Base-by-base conservation (phyloP, 2,113 vertebrate genomes). In the Carassius carassius region DNA sequence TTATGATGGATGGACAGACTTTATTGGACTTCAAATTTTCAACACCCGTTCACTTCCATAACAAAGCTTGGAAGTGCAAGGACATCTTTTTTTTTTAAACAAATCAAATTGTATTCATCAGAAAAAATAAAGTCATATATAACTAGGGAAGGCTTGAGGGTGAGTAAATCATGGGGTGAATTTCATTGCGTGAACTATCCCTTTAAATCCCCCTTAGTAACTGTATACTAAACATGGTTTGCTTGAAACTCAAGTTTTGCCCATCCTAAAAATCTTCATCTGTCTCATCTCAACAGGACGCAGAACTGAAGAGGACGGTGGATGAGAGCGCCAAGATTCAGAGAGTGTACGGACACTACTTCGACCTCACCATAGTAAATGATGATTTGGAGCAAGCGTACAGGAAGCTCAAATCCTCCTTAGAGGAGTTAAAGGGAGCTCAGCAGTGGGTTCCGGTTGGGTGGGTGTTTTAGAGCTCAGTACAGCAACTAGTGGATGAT, bases 371-470 rank as follows among this genome's bases (percentile, higher is more conserved):
- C 90, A 92, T 99, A 85, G 86, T 96, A 88, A 99, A 98, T 47
- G 95, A 96, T 4, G 96, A 97, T 94, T 94, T 98, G 90, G 97
- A 99, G 41, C 93, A 94, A 75, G 96, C 95, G 25, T 99, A 98
- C 89, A 92, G 92, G 16, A 94, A 92, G 0, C 95, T 98, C 81
- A 95, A 95, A 76, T 92, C 94, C 0, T 95, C 97, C 21, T 90
- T 98, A 93, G 96, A 97, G 75, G 95, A 90, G 29, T 95, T 99
- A 72, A 95, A 95, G 1, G 90, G 92, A 3, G 95, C 96, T 89
- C 96, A 95, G 2, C 97, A 99, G 94, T 99, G 98, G 97, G 97
- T 99, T 72, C 96, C 97, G 0, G 97, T 98, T 88, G 96, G 95
- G 89, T 99, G 98, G 98, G 97, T 99, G 35, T 99, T 99, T 87